Base-by-base conservation (phyloP, 2,113 vertebrate genomes). In the Tringa solitaria region DNA sequence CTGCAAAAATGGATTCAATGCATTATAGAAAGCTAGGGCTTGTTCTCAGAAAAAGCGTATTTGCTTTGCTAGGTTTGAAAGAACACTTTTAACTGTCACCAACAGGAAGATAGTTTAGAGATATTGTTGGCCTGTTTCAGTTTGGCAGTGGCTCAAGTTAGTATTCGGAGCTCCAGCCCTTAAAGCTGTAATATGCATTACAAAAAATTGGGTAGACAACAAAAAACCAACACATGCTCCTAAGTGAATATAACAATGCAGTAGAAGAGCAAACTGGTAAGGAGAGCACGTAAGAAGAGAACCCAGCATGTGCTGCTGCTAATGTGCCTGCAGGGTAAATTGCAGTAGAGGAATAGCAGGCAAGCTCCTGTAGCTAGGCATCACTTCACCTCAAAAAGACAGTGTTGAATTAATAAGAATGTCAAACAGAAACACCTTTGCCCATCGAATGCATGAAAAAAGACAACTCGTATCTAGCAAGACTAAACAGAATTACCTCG, bases 51-150 rank as follows among this genome's bases (percentile, higher is more conserved):
- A 89, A 90, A 18, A 79, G 69, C 56, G 27, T 8, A 68, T 95
- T 96, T 96, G 88, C 76, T 85, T 90, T 92, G 56, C 60, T 85
- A 69, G 23, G 54, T 96, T 93, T 92, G 87, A 75, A 81, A 80
- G 72, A 95, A 85, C 64, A 48, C 39, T 73, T 84, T 93, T 90
- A 84, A 50, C 80, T 89, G 73, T 75, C 72, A 88, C 41, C 61
- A 87, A 43, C 6, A 8, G 43, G 73, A 95, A 79, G 22, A 72
- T 60, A 77, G 84, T 85, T 79, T 65, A 56, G 3, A 75, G 67
- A 92, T 50, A 30, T 46, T 76, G 79, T 61, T 74, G 69, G 68
- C 67, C 33, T 12, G 10, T 68, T 81, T 86, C 30, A 51, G 9
- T 61, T 85, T 92, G 59, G 45, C 33, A 15, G 33, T 22, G 45